These are phyloP conservation scores for Mesochorus sp. DNA, from an alignment of 2,888 invertebrate genomes.

Conservation along the genomic window DNA sequence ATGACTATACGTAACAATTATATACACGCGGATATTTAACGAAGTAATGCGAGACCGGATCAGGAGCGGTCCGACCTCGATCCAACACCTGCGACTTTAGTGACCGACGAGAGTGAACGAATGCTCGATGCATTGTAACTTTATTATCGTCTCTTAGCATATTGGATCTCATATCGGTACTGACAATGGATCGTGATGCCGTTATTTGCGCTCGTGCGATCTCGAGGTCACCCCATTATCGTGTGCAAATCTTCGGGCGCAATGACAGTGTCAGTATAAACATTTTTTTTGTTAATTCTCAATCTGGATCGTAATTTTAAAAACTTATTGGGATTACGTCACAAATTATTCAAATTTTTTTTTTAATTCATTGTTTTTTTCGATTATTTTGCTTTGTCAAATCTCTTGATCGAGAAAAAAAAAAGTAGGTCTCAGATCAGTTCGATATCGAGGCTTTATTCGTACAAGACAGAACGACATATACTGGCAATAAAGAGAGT, in stretches of 20 bases:
- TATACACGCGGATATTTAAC: constrained; percentile 9
- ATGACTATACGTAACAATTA: neutral
- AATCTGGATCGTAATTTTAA: neutral
- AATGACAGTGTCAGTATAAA: neutral
- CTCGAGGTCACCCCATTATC: constrained; percentile 17
- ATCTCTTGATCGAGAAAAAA: too few species aligned
- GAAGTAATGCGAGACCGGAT: constrained; percentile 57
- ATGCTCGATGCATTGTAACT: constrained; percentile 12
- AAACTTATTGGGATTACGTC: too few species aligned
- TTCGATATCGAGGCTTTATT: neutral
- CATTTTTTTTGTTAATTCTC: neutral
- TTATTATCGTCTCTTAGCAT: neutral
- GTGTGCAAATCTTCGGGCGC: neutral
- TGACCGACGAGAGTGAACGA: constrained; percentile 19
- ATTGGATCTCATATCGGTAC: constrained; percentile 1
- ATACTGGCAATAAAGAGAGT: constrained; percentile 26
- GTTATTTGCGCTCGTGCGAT: constrained; percentile 24
- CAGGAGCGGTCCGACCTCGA: constrained; percentile 57
- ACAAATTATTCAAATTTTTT: too few species aligned
- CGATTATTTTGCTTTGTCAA: neutral
- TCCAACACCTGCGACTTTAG: constrained; percentile 64
- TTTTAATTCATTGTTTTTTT: neutral
- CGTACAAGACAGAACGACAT: constrained; percentile 40
- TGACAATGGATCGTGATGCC: constrained; percentile 37
- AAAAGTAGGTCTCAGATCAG: neutral